These are phyloP conservation scores for Poecilia latipinna DNA, from an alignment of 2,113 vertebrate species.

Conservation along the genomic window DNA sequence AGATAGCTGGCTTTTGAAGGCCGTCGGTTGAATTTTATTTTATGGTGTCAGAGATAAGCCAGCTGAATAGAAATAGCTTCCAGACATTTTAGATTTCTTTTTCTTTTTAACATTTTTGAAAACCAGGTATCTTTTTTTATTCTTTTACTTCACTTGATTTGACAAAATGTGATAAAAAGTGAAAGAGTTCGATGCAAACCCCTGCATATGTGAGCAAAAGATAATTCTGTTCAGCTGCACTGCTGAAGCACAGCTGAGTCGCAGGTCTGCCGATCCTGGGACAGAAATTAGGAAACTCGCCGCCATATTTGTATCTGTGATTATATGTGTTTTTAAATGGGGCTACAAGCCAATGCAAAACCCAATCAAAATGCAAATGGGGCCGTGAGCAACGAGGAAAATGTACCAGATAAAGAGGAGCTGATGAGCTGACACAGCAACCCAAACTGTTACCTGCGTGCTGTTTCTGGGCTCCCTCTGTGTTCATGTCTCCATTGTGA, in stretches of 20 bases:
- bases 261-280: conserved; percentile 18
- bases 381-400: conserved; percentile 11
- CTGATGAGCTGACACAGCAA: conserved; percentile 59
- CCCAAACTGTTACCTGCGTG: conserved; percentile 19
- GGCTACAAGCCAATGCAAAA: conserved; percentile 31
- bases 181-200: neutral
- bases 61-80: neutral
- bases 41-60: neutral
- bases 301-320: conserved; percentile 27
- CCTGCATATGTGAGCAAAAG: neutral
- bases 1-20: too few relatives aligned
- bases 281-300: conserved; percentile 2
- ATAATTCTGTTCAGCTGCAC: neutral
- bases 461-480: conserved; percentile 30
- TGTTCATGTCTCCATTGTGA: conserved; percentile 34
- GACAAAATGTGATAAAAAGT: neutral
- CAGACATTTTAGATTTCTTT: neutral
- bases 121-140: neutral
- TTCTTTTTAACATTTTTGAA: neutral
- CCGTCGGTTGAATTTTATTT: neutral
- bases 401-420: conserved; percentile 43
- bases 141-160: neutral
- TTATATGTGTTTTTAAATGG: conserved; percentile 59
- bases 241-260: conserved; percentile 16
- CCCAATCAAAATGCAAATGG: conserved; percentile 67